A percentile compares a stretch with the other conserved stretches of the same genome.
Evolutionary conservation across 2,113 vertebrate species (phyloP).

Genomic region (Lontra canadensis): DNA sequence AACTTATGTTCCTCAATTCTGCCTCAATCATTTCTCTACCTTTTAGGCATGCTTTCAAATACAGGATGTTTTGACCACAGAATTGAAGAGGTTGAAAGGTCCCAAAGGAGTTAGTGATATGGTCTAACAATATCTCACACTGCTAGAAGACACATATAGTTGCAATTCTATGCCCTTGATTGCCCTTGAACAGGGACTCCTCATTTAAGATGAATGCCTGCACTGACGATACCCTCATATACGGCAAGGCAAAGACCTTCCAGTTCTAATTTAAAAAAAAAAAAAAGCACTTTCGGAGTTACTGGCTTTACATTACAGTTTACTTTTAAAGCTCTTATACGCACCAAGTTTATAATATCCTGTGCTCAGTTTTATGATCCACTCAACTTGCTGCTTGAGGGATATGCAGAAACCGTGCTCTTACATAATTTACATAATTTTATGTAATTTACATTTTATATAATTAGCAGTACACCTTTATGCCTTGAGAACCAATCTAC

Average conservation of each 20-base stretch:
- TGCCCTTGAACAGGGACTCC: not conserved
- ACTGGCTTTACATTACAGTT: not conserved
- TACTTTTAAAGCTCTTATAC: not conserved
- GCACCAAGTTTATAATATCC: not conserved
- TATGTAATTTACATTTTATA: not conserved
- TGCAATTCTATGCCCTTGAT: not conserved
- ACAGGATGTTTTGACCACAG: not conserved
- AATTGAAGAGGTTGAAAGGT: not conserved
- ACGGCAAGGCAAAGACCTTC: not conserved
- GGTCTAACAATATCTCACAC: not conserved
- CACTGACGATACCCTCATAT: not conserved
- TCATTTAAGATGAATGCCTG: not conserved
- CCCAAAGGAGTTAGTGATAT: not conserved
- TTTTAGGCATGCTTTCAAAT: conserved; percentile 23
- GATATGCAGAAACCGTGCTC: not conserved
- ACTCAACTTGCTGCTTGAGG: not conserved
- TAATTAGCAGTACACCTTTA: not conserved
- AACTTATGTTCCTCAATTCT: not conserved
- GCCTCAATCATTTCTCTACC: not conserved
- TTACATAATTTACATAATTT: not conserved
- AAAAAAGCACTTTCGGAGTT: not conserved
- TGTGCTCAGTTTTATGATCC: not conserved
- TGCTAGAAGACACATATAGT: not conserved
- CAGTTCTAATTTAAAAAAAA: not conserved
- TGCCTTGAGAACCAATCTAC: not conserved